Base-by-base conservation (phyloP, 2,797 vertebrate genomes). In the Anguilla marmorata region DNA sequence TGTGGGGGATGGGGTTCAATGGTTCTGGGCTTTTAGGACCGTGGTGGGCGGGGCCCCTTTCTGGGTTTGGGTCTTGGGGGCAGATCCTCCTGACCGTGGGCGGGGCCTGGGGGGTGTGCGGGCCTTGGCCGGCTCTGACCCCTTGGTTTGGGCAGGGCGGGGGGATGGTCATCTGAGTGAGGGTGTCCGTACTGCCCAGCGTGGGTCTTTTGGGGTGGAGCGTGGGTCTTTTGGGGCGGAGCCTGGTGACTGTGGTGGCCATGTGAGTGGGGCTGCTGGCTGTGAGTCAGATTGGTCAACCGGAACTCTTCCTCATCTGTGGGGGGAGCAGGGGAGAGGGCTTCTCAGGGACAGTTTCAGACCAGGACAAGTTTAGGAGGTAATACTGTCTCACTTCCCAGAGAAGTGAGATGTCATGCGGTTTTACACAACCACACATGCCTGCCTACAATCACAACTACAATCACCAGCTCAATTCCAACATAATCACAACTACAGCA, bases 201-300 rank as follows among this genome's bases (percentile, higher is more conserved):
- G 24, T 84, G 50, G 52, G 1, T 1, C 48, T 58, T 54, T 27
- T 2, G 50, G 83, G 48, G 50, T 14, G 33, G 72, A 76, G 83
- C 50, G 24, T 54, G 50, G 11, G 1, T 4, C 48, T 58, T 54
- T 27, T 2, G 50, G 83, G 48, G 50, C 19, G 33, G 72, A 76
- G 83, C 50, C 48, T 54, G 50, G 11, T 56, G 83, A 16, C n/a
- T 9, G 52, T 84, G 83, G 11, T 56, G 83, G 9, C 24, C 83
- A 19, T n/a, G 83, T 33, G 50, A 50, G 50, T 84, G 50, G 11
- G 27, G 50, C 48, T 84, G 48, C 11, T 56, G 74, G 8, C 48
- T 79, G 83, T 85, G 45, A n/a, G 21, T 89, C 58, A 88, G 88
- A 50, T 88, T 60, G 24, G 86, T 54, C 54, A 74, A 52, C 16